A percentile compares a stretch with the other conserved stretches of the same genome.
Evolutionary conservation across 2,113 vertebrate species (phyloP).

Genomic region (Pomatostomus ruficeps): DNA sequence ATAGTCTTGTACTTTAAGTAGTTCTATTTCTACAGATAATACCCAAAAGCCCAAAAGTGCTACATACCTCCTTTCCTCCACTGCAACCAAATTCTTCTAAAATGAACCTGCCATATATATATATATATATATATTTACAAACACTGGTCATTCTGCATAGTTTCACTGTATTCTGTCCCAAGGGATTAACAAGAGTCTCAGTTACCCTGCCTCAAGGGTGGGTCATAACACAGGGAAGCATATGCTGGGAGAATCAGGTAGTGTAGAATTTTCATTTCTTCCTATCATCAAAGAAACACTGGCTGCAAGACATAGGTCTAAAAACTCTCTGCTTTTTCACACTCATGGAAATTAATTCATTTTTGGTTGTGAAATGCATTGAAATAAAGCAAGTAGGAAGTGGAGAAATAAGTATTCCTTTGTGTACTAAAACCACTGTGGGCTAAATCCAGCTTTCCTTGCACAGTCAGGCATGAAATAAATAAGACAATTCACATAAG

Average conservation of each 20-base stretch:
- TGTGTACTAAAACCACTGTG: background rate
- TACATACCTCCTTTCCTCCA: background rate
- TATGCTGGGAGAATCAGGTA: background rate
- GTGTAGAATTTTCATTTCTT: background rate
- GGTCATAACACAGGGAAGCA: background rate
- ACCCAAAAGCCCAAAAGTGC: background rate
- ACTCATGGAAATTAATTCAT: background rate
- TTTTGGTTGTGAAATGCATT: background rate
- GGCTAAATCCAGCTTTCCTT: background rate
- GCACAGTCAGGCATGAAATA: background rate
- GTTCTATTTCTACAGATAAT: background rate
- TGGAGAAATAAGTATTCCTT: background rate
- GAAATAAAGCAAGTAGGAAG: background rate
- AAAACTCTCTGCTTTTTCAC: background rate
- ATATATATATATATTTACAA: too few species aligned
- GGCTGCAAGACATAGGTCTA: background rate
- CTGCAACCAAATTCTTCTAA: background rate
- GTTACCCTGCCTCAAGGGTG: fast-evolving
- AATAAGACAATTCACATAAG: background rate
- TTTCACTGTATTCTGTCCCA: background rate
- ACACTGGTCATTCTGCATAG: background rate
- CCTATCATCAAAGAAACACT: background rate
- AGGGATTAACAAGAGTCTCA: background rate
- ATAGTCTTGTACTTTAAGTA: background rate
- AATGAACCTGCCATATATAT: background rate